A percentile compares a stretch with the other conserved stretches of the same genome.
These are phyloP conservation scores for Hermetia illucens DNA, from an alignment of 1,140 invertebrate genomes.

Conservation along the genomic window DNA sequence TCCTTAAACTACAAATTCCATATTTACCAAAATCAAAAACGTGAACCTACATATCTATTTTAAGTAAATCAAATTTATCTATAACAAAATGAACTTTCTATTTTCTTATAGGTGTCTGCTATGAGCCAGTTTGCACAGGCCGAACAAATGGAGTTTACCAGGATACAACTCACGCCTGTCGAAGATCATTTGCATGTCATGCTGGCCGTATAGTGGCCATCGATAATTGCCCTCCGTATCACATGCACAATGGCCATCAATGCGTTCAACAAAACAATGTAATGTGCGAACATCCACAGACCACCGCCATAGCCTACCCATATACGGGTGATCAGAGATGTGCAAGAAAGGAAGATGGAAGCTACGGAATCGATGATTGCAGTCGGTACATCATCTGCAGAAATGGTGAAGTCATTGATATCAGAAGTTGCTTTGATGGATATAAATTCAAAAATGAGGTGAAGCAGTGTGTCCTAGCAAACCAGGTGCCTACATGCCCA, in stretches of 20 bases:
- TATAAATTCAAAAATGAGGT: constrained; percentile 4
- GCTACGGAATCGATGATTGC: constrained; percentile 2
- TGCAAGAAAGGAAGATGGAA: not conserved
- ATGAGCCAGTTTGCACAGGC: constrained; percentile 28
- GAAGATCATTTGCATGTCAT: constrained; percentile 20
- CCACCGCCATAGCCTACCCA: constrained; percentile 5
- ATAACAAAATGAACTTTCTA: too few relatives aligned
- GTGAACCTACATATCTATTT: too few relatives aligned
- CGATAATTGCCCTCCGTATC: constrained; percentile 8
- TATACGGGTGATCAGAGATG: constrained; percentile 7
- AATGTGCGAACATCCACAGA: constrained; percentile 6
- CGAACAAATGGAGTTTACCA: constrained; percentile 23
- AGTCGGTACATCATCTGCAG: constrained; percentile 2
- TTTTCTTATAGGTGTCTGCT: constrained; percentile 17
- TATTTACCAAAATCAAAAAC: too few relatives aligned
- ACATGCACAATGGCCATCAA: constrained; percentile 12
- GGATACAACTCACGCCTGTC: constrained; percentile 23
- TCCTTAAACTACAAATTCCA: too few relatives aligned
- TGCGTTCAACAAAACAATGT: constrained; percentile 15
- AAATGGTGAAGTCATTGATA: constrained; percentile 2
- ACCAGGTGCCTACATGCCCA: constrained; percentile 1
- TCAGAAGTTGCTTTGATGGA: not conserved
- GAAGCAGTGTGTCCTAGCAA: constrained; percentile 1
- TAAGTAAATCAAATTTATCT: too few relatives aligned
- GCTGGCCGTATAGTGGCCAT: constrained; percentile 18